Conservation (phyloP, 2,113 vertebrate genomes). For the Burhinus bistriatus region DNA sequence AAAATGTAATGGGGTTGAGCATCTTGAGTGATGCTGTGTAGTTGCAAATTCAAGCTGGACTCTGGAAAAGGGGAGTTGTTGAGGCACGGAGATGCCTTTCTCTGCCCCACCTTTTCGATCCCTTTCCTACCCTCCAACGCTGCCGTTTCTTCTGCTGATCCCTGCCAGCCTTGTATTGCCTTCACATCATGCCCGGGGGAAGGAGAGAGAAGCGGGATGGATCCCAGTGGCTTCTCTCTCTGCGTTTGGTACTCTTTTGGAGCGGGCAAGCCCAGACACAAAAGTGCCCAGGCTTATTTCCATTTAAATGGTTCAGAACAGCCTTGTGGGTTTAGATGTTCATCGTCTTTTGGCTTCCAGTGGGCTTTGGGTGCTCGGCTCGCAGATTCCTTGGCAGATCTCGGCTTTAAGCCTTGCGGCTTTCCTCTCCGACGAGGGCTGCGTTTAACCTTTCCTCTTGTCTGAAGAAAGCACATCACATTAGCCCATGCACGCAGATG, state of each 20-base stretch:
- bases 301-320: not conserved
- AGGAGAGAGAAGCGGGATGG: not conserved
- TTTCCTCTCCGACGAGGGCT: not conserved
- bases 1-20: not conserved
- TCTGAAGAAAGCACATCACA: slow-evolving; percentile 36
- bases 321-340: not conserved
- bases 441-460: slow-evolving; percentile 57
- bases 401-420: not conserved
- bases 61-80: not conserved
- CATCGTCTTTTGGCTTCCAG: not conserved
- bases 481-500: slow-evolving; percentile 5
- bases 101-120: not conserved
- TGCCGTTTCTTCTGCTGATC: not conserved
- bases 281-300: not conserved
- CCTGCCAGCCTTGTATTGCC: not conserved
- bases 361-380: not conserved
- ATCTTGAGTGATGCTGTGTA: not conserved
- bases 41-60: not conserved
- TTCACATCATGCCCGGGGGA: accelerated
- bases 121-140: not conserved
- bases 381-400: not conserved
- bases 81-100: not conserved
- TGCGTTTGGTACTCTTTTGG: not conserved
- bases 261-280: not conserved
- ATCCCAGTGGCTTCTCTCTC: not conserved